phyloP scores from a whole-genome alignment of 2,113 vertebrate genomes.

The Neofelis nebulosa region DNA sequence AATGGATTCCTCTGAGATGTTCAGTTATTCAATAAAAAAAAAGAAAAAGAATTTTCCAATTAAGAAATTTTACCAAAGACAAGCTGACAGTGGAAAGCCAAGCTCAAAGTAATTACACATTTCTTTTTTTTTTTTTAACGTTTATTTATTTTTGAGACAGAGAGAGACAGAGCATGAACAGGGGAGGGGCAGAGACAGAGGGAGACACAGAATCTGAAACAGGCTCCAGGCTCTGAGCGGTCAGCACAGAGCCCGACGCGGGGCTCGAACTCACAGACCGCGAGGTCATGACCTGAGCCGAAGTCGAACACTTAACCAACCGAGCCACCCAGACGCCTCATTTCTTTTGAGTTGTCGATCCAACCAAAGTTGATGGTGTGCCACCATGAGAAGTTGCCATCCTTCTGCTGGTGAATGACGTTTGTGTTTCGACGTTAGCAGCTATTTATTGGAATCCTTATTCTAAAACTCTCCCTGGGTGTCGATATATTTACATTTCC shows the following conservation, averaged over 20 bases:
- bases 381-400: slow-evolving; percentile 36
- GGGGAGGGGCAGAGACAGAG: no score
- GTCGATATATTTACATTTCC: background rate
- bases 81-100: slow-evolving; percentile 68
- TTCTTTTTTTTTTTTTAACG: slow-evolving; percentile 50
- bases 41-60: slow-evolving; percentile 86
- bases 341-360: slow-evolving; percentile 72
- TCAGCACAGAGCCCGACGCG: no score
- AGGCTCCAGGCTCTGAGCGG: no score
- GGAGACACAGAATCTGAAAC: no score
- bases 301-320: no score
- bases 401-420: background rate
- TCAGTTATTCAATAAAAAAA: slow-evolving; percentile 89
- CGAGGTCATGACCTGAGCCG: no score
- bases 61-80: slow-evolving; percentile 80
- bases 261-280: no score
- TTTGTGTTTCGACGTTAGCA: background rate
- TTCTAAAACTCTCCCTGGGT: background rate
- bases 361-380: slow-evolving; percentile 65
- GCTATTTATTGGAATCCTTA: background rate
- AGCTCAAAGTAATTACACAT: slow-evolving; percentile 50
- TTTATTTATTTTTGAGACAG: no score
- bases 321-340: background rate
- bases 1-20: slow-evolving; percentile 84
- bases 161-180: no score